Base-by-base conservation (phyloP, 2,888 invertebrate species). In the Rhaphigaster nebulosa region DNA sequence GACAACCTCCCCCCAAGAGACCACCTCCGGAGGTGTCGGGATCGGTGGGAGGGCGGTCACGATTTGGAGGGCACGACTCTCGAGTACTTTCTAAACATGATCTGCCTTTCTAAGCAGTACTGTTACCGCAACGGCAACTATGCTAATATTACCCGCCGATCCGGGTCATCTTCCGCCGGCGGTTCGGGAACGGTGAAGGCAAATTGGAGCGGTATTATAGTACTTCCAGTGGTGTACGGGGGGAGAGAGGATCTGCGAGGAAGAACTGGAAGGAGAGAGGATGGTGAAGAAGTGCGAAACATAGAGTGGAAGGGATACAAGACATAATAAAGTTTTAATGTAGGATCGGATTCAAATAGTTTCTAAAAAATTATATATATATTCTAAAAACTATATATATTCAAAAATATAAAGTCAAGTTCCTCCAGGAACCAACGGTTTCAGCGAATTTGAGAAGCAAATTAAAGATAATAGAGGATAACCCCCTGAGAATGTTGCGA, bases 51-150 rank as follows among this genome's bases (percentile, higher is more conserved):
- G 34, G n/a, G 34, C 70, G 34, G 70, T 76, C 70, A 76, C 70
- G 70, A 76, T 38, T 38, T 76, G 34, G 70, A 76, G 70, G 38
- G 70, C 70, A 76, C 70, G 70, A 76, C 70, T 76, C 20, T 20
- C 34, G 84, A 50, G 45, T 84, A 84, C 84, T 84, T 84, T 84
- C 84, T 84, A 84, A 84, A 84, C 84, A 84, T 84, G 84, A 84
- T 84, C 84, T 50, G 84, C 84, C 84, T 84, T 84, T 84, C 84
- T 84, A 84, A 84, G 45, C 84, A 84, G 84, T 84, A 84, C 84
- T 84, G 13, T 84, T 84, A 84, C 45, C 45, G 84, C 84, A 84
- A 50, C 84, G 84, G 84, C 38, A 45, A 45, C 84, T 84, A 84
- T 45, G 84, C 84, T 84, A 84, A 84, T 84, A 13, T n/a, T n/a